Base-by-base conservation (phyloP, 1,140 invertebrate species). In the Drosophila eugracilis region DNA sequence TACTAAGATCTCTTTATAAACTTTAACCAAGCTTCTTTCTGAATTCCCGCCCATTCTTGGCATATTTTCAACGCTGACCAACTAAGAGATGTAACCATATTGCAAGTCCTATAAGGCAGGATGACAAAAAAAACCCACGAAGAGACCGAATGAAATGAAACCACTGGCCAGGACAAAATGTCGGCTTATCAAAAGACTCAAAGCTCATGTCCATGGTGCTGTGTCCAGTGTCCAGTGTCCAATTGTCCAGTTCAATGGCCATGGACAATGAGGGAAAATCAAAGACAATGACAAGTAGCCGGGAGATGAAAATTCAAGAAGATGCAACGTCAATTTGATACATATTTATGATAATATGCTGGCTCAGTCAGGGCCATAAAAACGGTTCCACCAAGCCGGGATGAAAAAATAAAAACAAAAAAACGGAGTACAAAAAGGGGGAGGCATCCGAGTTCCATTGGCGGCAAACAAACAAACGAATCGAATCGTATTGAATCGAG, bases 311-410 rank as follows among this genome's bases (percentile, higher is more conserved):
- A 86, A 86, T 86, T 88, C 81, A 86, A 86, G 83, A 83, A 88
- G 81, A 86, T 88, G 81, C 83, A 88, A 88, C 81, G 83, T 86
- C 81, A 86, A 86, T 86, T 86, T 86, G 81, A 86, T 86, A 86
- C 81, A 86, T 86, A 86, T 86, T 86, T 86, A 86, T 86, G 81
- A 86, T 88, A 86, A 86, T 86, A 88, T 88, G 81, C 50, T 53
- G 65, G 76, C 55, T 72, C 79, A 42, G 52, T 74, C 62, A 55
- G 53, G 69, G 49, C 53, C 79, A 83, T 70, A 83, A 83, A 84
- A 84, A 65, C 62, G 55, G 62, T 67, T 66, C 36, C 58, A 41
- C 7, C 52, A 41, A 39, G 10, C 58, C 63, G 17, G 15, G 15
- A 39, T 32, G 30, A 12, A 32, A 45, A 41, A 41, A 9, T 4